Conservation (phyloP, 1,140 invertebrate genomes). For the Caligus rogercresseyi region DNA sequence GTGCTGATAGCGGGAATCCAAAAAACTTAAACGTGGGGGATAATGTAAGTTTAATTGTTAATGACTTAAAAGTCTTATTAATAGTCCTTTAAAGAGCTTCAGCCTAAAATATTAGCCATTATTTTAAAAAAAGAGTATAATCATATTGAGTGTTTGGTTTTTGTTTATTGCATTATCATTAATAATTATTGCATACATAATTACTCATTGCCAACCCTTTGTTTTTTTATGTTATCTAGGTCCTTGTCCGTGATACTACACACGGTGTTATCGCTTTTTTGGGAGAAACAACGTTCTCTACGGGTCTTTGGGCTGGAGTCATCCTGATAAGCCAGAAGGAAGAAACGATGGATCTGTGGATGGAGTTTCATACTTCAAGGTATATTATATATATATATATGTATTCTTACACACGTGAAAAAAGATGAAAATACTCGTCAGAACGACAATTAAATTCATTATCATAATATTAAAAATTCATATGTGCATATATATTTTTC, state of each 20-base stretch:
- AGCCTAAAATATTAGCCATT: too few relatives aligned
- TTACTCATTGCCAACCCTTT: too few relatives aligned
- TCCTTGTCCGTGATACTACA: slow-evolving; percentile 89
- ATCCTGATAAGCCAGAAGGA: slow-evolving; percentile 87
- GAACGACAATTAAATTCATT: too few relatives aligned
- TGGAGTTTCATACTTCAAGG: slow-evolving; percentile 60
- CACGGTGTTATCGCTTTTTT: slow-evolving; percentile 87
- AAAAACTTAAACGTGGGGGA: neutral
- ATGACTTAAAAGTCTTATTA: too few relatives aligned
- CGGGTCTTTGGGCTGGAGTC: slow-evolving; percentile 90
- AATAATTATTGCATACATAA: neutral
- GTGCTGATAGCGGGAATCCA: neutral
- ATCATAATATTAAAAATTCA: neutral
- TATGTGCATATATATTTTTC: too few relatives aligned
- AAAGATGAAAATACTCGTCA: too few relatives aligned
- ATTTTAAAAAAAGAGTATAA: too few relatives aligned
- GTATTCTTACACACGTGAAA: too few relatives aligned
- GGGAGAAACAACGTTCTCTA: slow-evolving; percentile 85
- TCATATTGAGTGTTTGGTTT: too few relatives aligned
- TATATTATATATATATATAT: too few relatives aligned
- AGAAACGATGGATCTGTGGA: slow-evolving; percentile 81
- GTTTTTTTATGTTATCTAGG: slow-evolving; percentile 27
- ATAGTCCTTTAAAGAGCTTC: too few relatives aligned
- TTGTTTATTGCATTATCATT: neutral
- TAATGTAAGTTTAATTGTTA: too few relatives aligned